These are phyloP conservation scores for Brachyrhaphis roseni DNA, from an alignment of 2,797 vertebrate genomes.

Conservation along the genomic window DNA sequence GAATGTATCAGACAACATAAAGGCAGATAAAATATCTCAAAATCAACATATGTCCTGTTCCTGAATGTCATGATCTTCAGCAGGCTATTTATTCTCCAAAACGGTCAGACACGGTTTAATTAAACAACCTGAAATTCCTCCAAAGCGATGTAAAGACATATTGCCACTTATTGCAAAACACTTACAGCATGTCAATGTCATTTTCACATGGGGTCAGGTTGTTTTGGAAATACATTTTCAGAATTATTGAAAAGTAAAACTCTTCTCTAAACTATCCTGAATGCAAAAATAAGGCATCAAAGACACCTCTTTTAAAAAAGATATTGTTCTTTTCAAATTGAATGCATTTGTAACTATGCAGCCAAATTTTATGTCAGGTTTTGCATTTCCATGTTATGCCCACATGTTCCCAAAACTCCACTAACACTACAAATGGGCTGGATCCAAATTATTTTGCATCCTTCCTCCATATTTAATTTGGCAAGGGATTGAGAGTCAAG, in stretches of 20 bases:
- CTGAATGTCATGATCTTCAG: not conserved
- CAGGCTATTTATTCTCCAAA: not conserved
- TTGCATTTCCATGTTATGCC: not conserved
- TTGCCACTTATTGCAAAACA: not conserved
- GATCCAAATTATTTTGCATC: slow-evolving; percentile 50
- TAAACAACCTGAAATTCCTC: not conserved
- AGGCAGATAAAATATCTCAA: not conserved
- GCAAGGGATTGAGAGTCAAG: slow-evolving; percentile 27
- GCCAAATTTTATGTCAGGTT: slow-evolving; percentile 16
- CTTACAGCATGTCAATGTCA: not conserved
- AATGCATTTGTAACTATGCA: slow-evolving; percentile 4
- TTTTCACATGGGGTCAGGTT: not conserved
- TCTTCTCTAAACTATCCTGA: not conserved
- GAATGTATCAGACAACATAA: not conserved
- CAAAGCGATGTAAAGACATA: not conserved
- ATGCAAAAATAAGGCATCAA: not conserved
- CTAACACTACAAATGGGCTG: slow-evolving; percentile 31
- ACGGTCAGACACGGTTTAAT: not conserved
- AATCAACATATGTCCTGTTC: not conserved
- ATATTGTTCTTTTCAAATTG: not conserved
- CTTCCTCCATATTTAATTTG: slow-evolving; percentile 73
- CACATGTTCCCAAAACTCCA: slow-evolving; percentile 40
- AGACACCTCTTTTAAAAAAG: not conserved
- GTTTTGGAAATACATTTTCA: not conserved
- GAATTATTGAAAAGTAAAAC: not conserved